Percentiles rank a stretch among this genome's conserved stretches.
Evolutionary conservation across 2,113 vertebrate species (phyloP).

Genomic region (Anthoscopus minutus): DNA sequence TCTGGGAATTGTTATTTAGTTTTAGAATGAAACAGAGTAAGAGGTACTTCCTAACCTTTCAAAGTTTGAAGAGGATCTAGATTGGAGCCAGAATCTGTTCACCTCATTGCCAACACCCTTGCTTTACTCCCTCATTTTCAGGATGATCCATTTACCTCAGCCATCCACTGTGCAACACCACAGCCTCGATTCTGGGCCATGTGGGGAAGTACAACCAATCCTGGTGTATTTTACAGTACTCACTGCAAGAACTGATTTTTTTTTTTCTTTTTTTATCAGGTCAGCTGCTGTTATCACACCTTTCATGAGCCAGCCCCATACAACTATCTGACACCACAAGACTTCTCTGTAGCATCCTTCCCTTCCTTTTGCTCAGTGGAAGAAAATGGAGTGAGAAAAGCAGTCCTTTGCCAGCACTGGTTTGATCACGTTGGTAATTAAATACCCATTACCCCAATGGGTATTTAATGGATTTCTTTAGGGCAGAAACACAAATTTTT

Average conservation of each 20-base stretch:
- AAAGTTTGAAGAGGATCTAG: neutral
- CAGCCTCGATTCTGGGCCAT: neutral
- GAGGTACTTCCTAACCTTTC: neutral
- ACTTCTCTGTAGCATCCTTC: neutral
- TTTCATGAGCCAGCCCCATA: neutral
- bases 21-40: neutral
- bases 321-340: neutral
- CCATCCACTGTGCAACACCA: neutral
- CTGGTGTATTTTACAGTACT: neutral
- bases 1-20: conserved; percentile 3
- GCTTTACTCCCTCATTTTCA: neutral
- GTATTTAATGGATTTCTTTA: neutral
- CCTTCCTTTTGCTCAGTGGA: neutral
- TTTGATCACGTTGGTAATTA: neutral
- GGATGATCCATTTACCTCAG: neutral
- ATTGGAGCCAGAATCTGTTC: neutral
- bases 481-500: neutral
- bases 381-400: neutral
- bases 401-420: neutral
- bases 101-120: neutral
- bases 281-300: neutral
- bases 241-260: neutral
- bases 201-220: neutral
- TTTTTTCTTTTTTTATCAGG: neutral
- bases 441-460: neutral